Evolutionary conservation across 2,113 vertebrate genomes (phyloP).

Genomic region (Bos indicus): DNA sequence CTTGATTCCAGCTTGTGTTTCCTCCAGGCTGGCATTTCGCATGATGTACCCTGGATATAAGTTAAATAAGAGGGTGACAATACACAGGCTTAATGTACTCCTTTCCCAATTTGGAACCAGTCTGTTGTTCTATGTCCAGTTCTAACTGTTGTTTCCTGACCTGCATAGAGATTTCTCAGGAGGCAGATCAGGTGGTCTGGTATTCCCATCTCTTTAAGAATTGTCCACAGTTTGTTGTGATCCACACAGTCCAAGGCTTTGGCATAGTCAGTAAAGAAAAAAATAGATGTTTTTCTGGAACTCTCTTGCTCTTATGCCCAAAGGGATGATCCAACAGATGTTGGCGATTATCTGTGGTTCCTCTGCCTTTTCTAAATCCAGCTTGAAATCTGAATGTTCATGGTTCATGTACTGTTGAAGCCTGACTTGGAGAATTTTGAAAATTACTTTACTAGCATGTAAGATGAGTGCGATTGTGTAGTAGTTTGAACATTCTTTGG

Average conservation of each 20-base stretch:
- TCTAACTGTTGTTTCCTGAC: neutral
- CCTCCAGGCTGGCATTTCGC: neutral
- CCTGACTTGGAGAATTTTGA: neutral
- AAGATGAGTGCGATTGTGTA: neutral
- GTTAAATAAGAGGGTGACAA: neutral
- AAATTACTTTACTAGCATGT: neutral
- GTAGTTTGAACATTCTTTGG: neutral
- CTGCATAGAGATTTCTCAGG: neutral
- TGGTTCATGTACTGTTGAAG: neutral
- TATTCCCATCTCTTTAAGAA: neutral
- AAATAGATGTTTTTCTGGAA: neutral
- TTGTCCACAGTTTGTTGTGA: neutral
- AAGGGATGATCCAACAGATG: neutral
- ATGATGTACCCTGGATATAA: neutral
- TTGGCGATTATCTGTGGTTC: neutral
- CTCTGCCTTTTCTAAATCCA: neutral
- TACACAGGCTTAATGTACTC: neutral
- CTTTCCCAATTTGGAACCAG: neutral
- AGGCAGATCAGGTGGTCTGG: neutral
- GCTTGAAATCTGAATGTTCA: neutral
- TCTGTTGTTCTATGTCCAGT: neutral
- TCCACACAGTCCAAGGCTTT: neutral
- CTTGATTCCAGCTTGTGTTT: neutral
- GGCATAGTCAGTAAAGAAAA: neutral
- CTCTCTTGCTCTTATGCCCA: neutral